Evolutionary conservation across 2,888 invertebrate species (phyloP).

Genomic region (Agrotis ipsilon): DNA sequence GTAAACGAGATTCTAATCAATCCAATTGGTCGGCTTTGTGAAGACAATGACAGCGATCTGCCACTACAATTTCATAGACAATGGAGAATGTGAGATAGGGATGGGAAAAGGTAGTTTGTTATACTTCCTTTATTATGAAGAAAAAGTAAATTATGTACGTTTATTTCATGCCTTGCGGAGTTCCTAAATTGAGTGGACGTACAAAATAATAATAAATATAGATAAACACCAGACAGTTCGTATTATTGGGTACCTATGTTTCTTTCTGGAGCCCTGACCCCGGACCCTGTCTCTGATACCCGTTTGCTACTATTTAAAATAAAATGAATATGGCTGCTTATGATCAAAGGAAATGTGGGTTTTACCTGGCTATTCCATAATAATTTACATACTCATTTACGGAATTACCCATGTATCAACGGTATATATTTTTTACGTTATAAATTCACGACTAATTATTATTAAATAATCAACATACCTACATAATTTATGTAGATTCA

Average conservation of each 20-base stretch:
- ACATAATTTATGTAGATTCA: background rate
- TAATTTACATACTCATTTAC: no score
- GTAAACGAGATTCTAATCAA: slow-evolving; percentile 68
- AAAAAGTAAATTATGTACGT: background rate
- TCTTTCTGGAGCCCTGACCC: no score
- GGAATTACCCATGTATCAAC: background rate
- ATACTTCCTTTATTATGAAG: slow-evolving; percentile 21
- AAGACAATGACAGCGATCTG: slow-evolving; percentile 49
- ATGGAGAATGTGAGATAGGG: slow-evolving; percentile 41
- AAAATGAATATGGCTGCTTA: no score
- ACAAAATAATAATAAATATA: no score
- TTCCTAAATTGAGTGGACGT: no score
- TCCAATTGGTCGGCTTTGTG: slow-evolving; percentile 55
- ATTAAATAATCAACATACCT: background rate
- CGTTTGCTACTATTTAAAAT: no score
- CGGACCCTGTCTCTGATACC: no score
- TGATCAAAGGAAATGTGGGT: no score
- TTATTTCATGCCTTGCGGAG: no score
- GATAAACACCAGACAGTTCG: no score
- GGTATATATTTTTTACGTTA: background rate
- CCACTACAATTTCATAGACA: slow-evolving; percentile 39
- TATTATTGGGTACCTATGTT: no score
- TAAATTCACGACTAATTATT: slow-evolving; percentile 4
- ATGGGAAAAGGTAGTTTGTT: slow-evolving; percentile 24
- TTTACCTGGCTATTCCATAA: slow-evolving; percentile 1